These are phyloP conservation scores for Busarellus nigricollis DNA, from an alignment of 2,797 vertebrate genomes.

Conservation along the genomic window DNA sequence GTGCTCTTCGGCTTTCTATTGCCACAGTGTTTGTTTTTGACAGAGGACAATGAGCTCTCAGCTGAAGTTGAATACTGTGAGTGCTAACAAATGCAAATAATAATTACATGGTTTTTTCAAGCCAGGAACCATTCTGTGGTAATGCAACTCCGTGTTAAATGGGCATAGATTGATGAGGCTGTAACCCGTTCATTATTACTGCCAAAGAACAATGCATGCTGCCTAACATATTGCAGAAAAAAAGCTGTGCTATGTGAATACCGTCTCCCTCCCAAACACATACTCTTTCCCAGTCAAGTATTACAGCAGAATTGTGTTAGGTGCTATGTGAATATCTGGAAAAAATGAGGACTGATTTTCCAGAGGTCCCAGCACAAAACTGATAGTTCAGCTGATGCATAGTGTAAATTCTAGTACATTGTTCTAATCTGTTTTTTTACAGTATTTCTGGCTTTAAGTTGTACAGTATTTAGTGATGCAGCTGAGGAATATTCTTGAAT, in stretches of 20 bases:
- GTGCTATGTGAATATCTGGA: background rate
- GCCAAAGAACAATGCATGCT: background rate
- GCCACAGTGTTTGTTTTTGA: background rate
- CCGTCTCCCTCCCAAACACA: background rate
- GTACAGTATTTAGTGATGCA: background rate
- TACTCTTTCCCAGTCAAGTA: background rate
- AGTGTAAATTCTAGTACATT: background rate
- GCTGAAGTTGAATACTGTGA: background rate
- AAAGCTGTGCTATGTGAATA: background rate
- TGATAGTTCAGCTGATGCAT: background rate
- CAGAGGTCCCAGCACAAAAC: background rate
- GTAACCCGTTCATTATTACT: background rate
- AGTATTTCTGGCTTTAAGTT: background rate
- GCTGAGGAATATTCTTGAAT: background rate
- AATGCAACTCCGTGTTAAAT: background rate
- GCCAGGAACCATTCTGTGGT: background rate
- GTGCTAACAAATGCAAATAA: background rate
- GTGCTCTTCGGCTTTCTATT: background rate
- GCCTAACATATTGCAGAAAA: background rate
- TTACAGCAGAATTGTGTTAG: background rate
- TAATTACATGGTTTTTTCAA: background rate
- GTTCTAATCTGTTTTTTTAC: background rate
- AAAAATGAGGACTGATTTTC: background rate
- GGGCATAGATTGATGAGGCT: background rate
- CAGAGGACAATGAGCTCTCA: background rate